Evolutionary conservation across 2,113 vertebrate species (phyloP).

Genomic region (Chrysemys picta): DNA sequence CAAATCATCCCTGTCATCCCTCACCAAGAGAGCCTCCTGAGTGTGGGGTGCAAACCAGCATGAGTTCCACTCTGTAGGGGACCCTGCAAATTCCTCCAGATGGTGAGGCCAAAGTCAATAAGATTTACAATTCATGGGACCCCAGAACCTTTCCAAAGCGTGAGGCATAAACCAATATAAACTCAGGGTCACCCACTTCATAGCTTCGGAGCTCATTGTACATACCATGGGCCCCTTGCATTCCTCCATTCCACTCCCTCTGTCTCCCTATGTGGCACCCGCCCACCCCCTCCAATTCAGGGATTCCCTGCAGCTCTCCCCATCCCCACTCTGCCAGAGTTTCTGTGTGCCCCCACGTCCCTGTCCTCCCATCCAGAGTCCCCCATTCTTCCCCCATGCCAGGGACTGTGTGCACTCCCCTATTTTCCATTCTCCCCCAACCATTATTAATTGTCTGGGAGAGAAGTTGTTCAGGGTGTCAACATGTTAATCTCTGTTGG

Average conservation of each 20-base stretch:
- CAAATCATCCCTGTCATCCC: conserved; percentile 9
- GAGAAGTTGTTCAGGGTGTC: neutral
- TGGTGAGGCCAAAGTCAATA: neutral
- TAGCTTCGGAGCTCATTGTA: neutral
- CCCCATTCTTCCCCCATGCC: neutral
- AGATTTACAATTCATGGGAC: neutral
- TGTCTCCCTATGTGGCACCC: neutral
- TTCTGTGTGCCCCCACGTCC: neutral
- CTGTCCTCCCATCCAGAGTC: neutral
- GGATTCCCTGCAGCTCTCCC: neutral
- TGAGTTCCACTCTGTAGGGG: conserved; percentile 8
- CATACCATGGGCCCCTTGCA: neutral
- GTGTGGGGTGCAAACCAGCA: neutral
- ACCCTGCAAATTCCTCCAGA: neutral
- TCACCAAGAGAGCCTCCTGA: neutral
- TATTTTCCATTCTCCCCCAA: neutral
- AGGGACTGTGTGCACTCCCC: neutral
- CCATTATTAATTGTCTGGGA: neutral
- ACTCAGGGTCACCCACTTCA: neutral
- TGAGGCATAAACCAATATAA: neutral
- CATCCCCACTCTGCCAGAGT: neutral
- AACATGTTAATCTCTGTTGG: neutral
- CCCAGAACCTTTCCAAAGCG: neutral
- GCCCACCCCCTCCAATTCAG: neutral
- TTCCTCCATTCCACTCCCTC: neutral